Conservation (phyloP, 2,888 invertebrate genomes). For the Bellardia bayeri region DNA sequence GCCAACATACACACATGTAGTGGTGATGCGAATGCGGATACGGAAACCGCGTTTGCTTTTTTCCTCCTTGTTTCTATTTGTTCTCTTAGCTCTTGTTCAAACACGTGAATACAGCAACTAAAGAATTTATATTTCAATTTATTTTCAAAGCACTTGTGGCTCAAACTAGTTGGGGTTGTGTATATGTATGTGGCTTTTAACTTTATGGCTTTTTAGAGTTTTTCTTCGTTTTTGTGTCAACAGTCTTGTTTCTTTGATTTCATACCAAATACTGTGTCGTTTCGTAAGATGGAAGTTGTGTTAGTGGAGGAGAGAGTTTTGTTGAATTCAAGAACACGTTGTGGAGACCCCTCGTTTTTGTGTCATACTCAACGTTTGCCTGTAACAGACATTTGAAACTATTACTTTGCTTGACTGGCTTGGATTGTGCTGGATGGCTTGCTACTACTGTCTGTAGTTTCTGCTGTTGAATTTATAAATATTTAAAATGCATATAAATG, state of each 20-base stretch:
- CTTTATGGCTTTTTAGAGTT: conserved; percentile 4
- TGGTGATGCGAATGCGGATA: not conserved
- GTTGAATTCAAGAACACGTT: conserved; percentile 21
- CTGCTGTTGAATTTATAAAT: not conserved
- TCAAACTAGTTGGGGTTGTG: conserved; percentile 29
- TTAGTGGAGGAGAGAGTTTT: not conserved
- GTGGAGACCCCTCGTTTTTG: conserved; percentile 36
- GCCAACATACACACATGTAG: not conserved
- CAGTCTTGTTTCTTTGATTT: conserved; percentile 50
- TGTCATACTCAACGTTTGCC: conserved; percentile 43
- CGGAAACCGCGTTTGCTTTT: conserved; percentile 4
- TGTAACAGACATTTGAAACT: not conserved
- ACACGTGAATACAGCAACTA: not conserved
- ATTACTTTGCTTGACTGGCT: not conserved
- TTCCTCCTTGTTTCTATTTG: not conserved
- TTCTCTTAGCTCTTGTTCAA: not conserved
- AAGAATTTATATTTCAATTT: conserved; percentile 2
- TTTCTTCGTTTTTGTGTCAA: conserved; percentile 27
- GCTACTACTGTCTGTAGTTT: not conserved
- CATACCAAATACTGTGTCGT: conserved; percentile 1
- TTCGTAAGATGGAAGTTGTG: conserved; percentile 34
- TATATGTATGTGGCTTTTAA: conserved; percentile 17
- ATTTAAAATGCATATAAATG: conserved; percentile 33
- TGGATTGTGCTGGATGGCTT: conserved; percentile 18
- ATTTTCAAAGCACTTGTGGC: conserved; percentile 2